Conservation (phyloP, 2,888 invertebrate genomes). For the Eulithis testata region DNA sequence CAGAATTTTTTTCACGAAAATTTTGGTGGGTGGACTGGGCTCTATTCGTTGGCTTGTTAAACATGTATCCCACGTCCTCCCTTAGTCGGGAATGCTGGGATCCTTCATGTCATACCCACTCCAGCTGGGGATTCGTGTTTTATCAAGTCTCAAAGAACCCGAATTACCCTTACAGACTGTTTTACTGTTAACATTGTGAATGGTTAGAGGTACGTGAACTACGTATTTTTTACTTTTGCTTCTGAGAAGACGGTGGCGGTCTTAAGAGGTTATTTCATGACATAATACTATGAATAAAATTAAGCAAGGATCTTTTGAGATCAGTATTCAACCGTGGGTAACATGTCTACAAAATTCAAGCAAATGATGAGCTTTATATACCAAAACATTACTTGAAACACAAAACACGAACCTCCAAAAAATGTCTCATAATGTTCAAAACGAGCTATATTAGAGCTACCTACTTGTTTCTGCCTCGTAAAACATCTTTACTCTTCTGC, state of each 20-base stretch:
- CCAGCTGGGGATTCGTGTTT: constrained; percentile 31
- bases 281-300: no score
- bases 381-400: no score
- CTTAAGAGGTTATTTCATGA: background rate
- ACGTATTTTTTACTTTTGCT: background rate
- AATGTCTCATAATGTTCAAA: constrained; percentile 14
- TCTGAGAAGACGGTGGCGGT: background rate
- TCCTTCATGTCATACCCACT: constrained; percentile 21
- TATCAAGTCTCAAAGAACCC: constrained; percentile 30
- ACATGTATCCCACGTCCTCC: constrained; percentile 31
- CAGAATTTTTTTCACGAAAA: constrained; percentile 4
- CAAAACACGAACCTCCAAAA: background rate
- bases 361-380: no score
- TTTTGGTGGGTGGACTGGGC: background rate
- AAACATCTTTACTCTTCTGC: constrained; percentile 43
- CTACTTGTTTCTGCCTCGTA: constrained; percentile 31
- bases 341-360: no score
- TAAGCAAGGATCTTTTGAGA: no score
- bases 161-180: constrained; percentile 21
- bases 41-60: constrained; percentile 16
- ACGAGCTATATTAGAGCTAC: constrained; percentile 5
- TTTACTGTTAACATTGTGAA: constrained; percentile 18
- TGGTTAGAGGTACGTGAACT: background rate
- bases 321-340: no score
- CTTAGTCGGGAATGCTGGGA: background rate